Base-by-base conservation (phyloP, 2,888 invertebrate species). In the Cephalotes varians region DNA sequence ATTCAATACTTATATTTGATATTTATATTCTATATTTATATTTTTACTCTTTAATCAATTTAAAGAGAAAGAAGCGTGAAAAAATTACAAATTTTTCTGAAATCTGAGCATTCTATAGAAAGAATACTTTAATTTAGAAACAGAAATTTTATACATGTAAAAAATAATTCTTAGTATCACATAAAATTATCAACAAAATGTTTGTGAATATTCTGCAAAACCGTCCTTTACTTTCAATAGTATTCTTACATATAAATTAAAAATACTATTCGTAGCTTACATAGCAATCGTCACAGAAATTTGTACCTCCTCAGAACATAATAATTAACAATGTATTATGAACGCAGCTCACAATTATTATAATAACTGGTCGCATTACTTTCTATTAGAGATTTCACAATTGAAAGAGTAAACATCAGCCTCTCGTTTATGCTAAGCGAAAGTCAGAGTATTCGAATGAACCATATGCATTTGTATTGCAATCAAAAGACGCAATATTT, bases 361-460 rank as follows among this genome's bases (percentile, higher is more conserved):
- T 56, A 79, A 79, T 79, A 56, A n/a, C 40, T 12, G 25, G 21
- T 25, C 56, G 40, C 54, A 51, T 56, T 56, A 67, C 77, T 79
- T 79, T 79, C 77, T 79, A 69, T 40, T 54, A 44, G 71, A 79
- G 56, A 79, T 79, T 64, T 73, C 28, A 77, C 69, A 71, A 69
- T 71, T 62, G 31, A 31, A 69, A 69, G 56, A 79, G 56, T 69
- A 79, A 79, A 71, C 56, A 71, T 69, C 34, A 12, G 51, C 9
- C n/a, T 65, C 21, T 56, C 54, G 56, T 71, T 56, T 56, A 56
- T 71, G 34, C 44, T 12, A 44, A 71, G 71, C 77, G 77, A 71
- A 79, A 79, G 71, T 69, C 40, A 25, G 71, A 40, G 15, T 49
- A 18, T 60, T 60, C 18, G 9, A 47, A 47, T 25, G 7, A 64